Conservation (phyloP, 2,113 vertebrate species). For the Pluvianellus socialis region DNA sequence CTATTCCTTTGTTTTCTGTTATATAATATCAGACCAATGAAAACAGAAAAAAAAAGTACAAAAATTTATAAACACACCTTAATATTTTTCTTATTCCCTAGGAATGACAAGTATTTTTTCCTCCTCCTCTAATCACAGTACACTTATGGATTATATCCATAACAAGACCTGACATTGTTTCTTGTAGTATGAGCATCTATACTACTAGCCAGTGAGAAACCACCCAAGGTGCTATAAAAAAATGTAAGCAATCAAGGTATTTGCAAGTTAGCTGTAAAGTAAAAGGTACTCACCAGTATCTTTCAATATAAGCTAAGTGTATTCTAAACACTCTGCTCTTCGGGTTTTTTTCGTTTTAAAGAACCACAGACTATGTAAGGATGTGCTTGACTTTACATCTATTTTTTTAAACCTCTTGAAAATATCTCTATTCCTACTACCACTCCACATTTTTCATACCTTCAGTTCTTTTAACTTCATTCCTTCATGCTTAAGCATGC, state of each 20-base stretch:
- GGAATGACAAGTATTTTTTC: not conserved
- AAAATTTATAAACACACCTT: not conserved
- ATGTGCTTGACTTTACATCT: not conserved
- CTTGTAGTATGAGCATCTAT: not conserved
- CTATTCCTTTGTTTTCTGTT: not conserved
- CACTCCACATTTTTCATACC: not conserved
- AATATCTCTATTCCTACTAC: not conserved
- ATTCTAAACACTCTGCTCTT: not conserved
- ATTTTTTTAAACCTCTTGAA: not conserved
- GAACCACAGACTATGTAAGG: not conserved
- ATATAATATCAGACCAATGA: not conserved
- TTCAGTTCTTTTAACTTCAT: not conserved
- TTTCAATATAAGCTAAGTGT: not conserved
- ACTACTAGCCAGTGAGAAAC: not conserved
- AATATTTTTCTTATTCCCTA: not conserved
- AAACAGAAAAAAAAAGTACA: not conserved
- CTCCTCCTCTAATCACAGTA: not conserved
- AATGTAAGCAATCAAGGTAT: not conserved
- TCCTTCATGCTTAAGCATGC: not conserved
- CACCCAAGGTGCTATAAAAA: not conserved
- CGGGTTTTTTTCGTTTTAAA: not conserved
- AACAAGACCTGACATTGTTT: not conserved
- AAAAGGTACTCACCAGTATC: not conserved
- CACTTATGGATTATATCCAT: not conserved
- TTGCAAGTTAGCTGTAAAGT: not conserved